A percentile compares a stretch with the other conserved stretches of the same genome.
phyloP scores from a whole-genome alignment of 2,888 invertebrate species.

The Clanis bilineata region DNA sequence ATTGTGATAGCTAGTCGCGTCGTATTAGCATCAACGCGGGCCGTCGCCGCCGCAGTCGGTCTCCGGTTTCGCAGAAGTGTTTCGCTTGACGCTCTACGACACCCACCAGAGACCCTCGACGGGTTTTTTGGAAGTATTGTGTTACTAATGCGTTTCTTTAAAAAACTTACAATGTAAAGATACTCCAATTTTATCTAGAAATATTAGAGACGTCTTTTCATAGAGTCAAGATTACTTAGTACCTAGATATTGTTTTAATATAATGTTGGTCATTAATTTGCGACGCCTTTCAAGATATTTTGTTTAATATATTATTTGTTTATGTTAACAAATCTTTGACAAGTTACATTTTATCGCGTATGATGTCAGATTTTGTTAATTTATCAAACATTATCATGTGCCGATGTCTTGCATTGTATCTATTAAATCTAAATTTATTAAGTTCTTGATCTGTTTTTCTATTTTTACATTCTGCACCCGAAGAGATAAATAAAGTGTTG shows the following conservation, averaged over 20 bases:
- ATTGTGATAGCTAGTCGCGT: constrained; percentile 72
- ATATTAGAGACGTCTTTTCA: background rate
- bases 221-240: background rate
- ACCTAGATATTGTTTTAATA: background rate
- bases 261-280: too few species aligned
- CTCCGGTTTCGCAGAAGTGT: constrained; percentile 78
- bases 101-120: constrained; percentile 43
- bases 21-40: constrained; percentile 57
- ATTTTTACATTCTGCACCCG: too few species aligned
- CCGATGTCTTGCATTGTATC: too few species aligned
- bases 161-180: constrained; percentile 7
- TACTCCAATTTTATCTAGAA: background rate
- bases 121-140: constrained; percentile 45
- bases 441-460: too few species aligned
- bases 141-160: constrained; percentile 24
- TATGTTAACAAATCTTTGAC: too few species aligned
- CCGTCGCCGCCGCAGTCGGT: constrained; percentile 36
- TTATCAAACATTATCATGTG: too few species aligned
- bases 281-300: too few species aligned
- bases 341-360: too few species aligned
- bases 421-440: too few species aligned
- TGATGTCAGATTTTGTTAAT: too few species aligned
- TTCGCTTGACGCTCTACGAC: constrained; percentile 67
- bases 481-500: too few species aligned
- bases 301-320: too few species aligned